A percentile compares a stretch with the other conserved stretches of the same genome.
Evolutionary conservation across 2,797 vertebrate species (phyloP).

Genomic region (Enteromius argenteus): DNA sequence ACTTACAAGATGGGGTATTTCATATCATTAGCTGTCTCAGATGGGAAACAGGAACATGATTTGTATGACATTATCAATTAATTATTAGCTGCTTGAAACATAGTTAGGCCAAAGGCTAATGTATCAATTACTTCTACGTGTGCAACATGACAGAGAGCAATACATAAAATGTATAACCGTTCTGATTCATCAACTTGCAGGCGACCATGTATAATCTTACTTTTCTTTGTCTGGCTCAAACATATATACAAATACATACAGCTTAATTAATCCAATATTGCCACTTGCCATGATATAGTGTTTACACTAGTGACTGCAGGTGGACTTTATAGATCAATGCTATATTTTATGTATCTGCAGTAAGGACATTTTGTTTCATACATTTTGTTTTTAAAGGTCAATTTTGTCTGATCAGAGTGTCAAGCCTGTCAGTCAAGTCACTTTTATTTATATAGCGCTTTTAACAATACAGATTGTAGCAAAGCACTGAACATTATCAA

Average conservation of each 20-base stretch:
- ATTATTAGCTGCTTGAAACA: neutral
- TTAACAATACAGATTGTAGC: no score
- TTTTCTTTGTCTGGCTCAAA: neutral
- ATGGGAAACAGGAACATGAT: neutral
- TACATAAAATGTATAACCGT: neutral
- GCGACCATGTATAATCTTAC: neutral
- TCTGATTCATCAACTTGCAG: neutral
- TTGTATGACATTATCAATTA: neutral
- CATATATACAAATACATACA: neutral
- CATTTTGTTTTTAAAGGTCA: neutral
- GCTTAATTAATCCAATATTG: neutral
- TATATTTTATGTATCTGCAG: neutral
- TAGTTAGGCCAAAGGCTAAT: neutral
- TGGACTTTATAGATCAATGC: neutral
- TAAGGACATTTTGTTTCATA: neutral
- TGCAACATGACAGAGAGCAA: neutral
- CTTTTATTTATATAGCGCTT: no score
- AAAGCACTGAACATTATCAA: no score
- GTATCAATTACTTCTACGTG: no score
- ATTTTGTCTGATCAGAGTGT: neutral
- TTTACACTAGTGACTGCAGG: neutral
- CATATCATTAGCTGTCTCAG: neutral
- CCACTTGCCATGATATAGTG: neutral
- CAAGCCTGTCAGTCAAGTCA: neutral
- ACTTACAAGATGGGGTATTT: neutral